Evolutionary conservation across 2,797 vertebrate species (phyloP).

Genomic region (Oophaga sylvatica): DNA sequence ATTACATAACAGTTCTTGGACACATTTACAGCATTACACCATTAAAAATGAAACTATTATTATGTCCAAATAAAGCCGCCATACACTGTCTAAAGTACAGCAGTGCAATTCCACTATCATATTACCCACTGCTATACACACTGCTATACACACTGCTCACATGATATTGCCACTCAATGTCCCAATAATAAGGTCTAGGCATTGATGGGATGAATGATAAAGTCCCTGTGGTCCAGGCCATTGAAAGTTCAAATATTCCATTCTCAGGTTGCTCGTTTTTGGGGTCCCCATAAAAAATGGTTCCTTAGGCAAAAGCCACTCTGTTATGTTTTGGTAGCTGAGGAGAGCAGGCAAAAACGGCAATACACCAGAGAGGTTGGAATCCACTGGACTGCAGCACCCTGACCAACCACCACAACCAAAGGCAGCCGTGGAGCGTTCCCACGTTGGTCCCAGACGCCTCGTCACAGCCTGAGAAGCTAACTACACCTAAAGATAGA

Average conservation of each 20-base stretch:
- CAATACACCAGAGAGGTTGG: too few relatives aligned
- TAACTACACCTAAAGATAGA: too few relatives aligned
- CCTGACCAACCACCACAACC: too few relatives aligned
- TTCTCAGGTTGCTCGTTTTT: not conserved
- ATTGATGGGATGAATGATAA: not conserved
- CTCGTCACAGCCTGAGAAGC: too few relatives aligned
- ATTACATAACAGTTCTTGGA: not conserved
- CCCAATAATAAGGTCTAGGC: not conserved
- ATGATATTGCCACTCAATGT: not conserved
- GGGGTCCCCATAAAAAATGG: not conserved
- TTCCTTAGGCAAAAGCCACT: not conserved
- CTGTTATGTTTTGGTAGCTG: too few relatives aligned
- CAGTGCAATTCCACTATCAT: not conserved
- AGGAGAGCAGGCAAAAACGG: too few relatives aligned
- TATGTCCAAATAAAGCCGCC: not conserved
- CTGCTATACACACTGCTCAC: not conserved
- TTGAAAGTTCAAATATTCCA: not conserved
- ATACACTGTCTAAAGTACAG: not conserved
- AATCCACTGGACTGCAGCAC: too few relatives aligned
- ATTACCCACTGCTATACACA: not conserved
- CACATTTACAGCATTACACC: too few relatives aligned
- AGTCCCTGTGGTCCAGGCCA: not conserved
- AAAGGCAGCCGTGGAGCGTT: too few relatives aligned
- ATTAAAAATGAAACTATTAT: too few relatives aligned
- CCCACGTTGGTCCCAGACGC: too few relatives aligned